Evolutionary conservation across 2,113 vertebrate genomes (phyloP).

Genomic region (Lontra canadensis): DNA sequence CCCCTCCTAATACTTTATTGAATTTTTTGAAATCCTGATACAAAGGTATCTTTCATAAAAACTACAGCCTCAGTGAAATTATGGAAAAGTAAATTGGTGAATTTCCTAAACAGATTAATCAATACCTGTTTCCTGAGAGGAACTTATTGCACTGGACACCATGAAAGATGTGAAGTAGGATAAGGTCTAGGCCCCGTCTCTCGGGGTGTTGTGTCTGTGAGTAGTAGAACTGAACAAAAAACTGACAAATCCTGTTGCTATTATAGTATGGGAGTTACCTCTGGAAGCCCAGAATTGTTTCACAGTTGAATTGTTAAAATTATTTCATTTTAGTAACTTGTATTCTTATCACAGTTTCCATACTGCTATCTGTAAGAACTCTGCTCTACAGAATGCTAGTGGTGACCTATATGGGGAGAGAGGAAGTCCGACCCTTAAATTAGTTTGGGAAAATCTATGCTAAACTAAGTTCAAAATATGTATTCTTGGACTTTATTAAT

Average conservation of each 20-base stretch:
- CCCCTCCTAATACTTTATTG: neutral
- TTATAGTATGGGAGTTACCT: neutral
- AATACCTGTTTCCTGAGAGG: neutral
- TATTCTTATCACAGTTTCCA: neutral
- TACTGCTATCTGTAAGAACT: neutral
- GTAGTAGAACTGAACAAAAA: neutral
- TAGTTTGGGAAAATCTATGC: neutral
- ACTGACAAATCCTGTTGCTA: neutral
- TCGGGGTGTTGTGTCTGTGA: neutral
- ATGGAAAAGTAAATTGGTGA: neutral
- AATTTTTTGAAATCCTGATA: neutral
- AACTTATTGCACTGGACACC: neutral
- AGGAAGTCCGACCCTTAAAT: neutral
- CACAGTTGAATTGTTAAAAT: neutral
- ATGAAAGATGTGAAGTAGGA: neutral
- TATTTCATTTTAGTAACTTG: neutral
- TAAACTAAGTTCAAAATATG: constrained; percentile 6
- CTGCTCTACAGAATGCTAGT: neutral
- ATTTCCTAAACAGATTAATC: neutral
- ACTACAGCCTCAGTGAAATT: neutral
- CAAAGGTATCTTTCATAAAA: neutral
- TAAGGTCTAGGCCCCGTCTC: neutral
- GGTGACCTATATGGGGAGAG: neutral
- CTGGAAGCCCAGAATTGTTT: neutral
- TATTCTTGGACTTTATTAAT: neutral